Evolutionary conservation across 2,888 invertebrate genomes (phyloP).

Genomic region (Andrena dorsata): DNA sequence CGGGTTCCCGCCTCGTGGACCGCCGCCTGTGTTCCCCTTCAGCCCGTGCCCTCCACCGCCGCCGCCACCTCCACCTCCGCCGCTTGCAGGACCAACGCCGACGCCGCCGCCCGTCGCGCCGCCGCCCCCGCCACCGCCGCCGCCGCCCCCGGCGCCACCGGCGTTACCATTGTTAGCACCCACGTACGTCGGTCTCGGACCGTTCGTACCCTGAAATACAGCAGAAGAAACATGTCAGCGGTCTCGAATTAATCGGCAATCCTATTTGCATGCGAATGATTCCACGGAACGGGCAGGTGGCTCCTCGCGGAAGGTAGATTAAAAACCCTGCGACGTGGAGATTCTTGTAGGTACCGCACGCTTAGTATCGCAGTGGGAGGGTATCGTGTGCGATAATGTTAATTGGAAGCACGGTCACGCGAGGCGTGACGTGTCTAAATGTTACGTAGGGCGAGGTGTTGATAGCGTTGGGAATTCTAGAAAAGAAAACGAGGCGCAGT

Average conservation of each 20-base stretch:
- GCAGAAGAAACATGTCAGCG: neutral
- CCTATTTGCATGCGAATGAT: no score
- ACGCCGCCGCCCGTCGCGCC: constrained; percentile 85
- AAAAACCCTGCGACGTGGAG: neutral
- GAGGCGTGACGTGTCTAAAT: constrained; percentile 6
- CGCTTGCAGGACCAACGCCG: constrained; percentile 85
- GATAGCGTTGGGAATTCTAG: neutral
- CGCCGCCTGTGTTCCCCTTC: constrained; percentile 86
- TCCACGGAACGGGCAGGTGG: no score
- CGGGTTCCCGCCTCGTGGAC: constrained; percentile 86
- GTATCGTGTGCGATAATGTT: neutral
- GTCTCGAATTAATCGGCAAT: neutral
- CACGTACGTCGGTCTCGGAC: constrained; percentile 83
- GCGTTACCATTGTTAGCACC: constrained; percentile 84
- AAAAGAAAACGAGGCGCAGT: constrained; percentile 1
- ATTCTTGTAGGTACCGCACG: neutral
- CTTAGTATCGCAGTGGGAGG: neutral
- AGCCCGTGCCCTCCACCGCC: constrained; percentile 85
- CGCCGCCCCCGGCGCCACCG: constrained; percentile 86
- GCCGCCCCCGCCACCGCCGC: constrained; percentile 86
- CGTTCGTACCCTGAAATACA: constrained; percentile 80
- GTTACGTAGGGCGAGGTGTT: neutral
- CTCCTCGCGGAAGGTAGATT: no score
- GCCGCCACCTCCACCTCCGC: constrained; percentile 86
- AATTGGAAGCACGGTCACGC: constrained; percentile 18